These are phyloP conservation scores for Phalacrocorax brasilianus DNA, from an alignment of 2,113 vertebrate genomes.

Conservation along the genomic window DNA sequence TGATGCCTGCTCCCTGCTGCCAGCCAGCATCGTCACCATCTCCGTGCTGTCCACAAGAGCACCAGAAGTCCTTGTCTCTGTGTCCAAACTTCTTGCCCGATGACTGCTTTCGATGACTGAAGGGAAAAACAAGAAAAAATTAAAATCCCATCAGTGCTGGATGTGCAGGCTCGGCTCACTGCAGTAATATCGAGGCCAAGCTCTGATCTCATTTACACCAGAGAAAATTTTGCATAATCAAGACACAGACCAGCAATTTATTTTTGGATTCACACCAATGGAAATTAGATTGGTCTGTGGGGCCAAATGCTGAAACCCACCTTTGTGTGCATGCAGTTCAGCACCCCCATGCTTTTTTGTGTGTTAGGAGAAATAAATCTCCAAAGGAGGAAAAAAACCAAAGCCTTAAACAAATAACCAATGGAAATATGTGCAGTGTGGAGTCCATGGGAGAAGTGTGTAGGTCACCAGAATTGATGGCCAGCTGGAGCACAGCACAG, in stretches of 20 bases:
- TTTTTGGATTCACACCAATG: neutral
- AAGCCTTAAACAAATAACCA: neutral
- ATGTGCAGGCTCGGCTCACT: neutral
- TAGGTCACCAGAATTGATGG: neutral
- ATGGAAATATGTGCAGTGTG: neutral
- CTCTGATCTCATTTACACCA: neutral
- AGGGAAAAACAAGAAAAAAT: neutral
- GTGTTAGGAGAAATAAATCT: neutral
- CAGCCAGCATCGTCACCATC: slow-evolving; percentile 58
- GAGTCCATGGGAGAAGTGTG: neutral
- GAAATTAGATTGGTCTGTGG: neutral
- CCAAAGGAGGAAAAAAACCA: neutral
- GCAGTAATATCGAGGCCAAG: neutral
- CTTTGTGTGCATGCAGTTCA: neutral
- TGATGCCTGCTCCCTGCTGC: slow-evolving; percentile 64
- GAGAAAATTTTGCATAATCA: slow-evolving; percentile 4
- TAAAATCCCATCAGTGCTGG: neutral
- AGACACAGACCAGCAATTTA: neutral
- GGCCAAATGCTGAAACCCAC: neutral
- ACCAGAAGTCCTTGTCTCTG: slow-evolving; percentile 35
- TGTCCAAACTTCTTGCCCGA: neutral
- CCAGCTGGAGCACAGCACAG: neutral
- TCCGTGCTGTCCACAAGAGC: slow-evolving; percentile 45
- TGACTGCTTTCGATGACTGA: slow-evolving; percentile 34
- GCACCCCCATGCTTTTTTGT: neutral